Evolutionary conservation across 2,888 invertebrate genomes (phyloP), one percentile per base, ranked within the genome.

Genomic region (Ectemnius cavifrons): DNA sequence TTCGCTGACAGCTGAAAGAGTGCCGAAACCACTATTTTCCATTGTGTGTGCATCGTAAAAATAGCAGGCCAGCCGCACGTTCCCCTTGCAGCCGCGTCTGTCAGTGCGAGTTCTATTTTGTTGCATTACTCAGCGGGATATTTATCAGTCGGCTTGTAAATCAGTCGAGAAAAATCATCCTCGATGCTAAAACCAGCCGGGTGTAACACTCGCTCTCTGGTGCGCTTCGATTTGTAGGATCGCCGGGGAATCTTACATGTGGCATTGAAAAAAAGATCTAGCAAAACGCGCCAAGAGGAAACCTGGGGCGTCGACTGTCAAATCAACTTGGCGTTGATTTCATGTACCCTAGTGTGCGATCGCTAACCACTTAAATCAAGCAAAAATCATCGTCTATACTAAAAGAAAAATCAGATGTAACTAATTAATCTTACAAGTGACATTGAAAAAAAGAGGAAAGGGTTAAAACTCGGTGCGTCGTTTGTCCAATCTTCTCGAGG

Each of bases 171-270:
- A 37, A 37, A 37, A 37, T 37, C 37, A 37, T 37, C 37, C 37
- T 37, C 37, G 37, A 37, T 37, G 37, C 37, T 52, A n/a, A 37
- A 49, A n/a, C 4, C 27, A 45, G 77, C 75, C 79, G 71, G 74
- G 75, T 79, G 81, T 79, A 80, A 71, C 67, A 58, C 61, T 65
- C 63, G 65, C 57, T 37, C 4, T 49, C 23, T 63, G 49, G 37
- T 37, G 56, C 11, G 79, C 69, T 18, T 73, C 73, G 74, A 77
- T 79, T 70, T 70, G 18, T 47, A 1, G 2, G 46, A 57, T 60
- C 67, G 61, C 58, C 70, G 64, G 63, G 65, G 75, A 65, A 37
- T 37, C 37, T 37, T 37, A 37, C 8, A 6, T 23, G 37, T 37
- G 37, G 6, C 5, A 11, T 37, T 37, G 37, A 37, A 6, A 6